Conservation (phyloP, 2,113 vertebrate species). For the Micromys minutus region DNA sequence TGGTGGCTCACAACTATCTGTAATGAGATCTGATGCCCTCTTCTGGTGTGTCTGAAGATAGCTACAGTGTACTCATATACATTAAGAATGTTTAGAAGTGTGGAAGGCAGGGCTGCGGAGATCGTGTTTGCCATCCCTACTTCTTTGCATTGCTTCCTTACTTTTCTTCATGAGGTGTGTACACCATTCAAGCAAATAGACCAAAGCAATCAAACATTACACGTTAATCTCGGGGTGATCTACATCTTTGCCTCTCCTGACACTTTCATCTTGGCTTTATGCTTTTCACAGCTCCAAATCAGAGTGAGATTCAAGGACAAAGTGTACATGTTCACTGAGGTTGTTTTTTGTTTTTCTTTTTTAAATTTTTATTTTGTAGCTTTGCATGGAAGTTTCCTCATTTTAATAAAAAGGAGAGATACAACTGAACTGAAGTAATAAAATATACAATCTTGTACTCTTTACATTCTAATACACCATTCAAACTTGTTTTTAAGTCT, state of each 20-base stretch:
- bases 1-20: no score
- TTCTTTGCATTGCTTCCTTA: neutral
- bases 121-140: neutral
- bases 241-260: neutral
- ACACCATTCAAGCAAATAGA: neutral
- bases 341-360: neutral
- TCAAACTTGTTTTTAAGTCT: neutral
- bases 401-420: slow-evolving; percentile 34
- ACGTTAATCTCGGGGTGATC: neutral
- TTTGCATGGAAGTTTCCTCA: neutral
- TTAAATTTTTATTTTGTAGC: neutral
- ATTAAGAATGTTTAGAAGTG: no score
- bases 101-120: neutral
- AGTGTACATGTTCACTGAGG: neutral
- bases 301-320: neutral
- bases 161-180: neutral
- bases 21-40: no score
- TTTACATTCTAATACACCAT: neutral
- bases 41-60: no score
- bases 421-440: neutral
- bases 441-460: neutral
- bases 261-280: neutral
- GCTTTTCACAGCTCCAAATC: neutral
- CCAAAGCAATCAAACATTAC: neutral
- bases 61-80: no score